These are phyloP conservation scores for Drosophila eohydei DNA, from an alignment of 2,888 invertebrate genomes.

Conservation along the genomic window DNA sequence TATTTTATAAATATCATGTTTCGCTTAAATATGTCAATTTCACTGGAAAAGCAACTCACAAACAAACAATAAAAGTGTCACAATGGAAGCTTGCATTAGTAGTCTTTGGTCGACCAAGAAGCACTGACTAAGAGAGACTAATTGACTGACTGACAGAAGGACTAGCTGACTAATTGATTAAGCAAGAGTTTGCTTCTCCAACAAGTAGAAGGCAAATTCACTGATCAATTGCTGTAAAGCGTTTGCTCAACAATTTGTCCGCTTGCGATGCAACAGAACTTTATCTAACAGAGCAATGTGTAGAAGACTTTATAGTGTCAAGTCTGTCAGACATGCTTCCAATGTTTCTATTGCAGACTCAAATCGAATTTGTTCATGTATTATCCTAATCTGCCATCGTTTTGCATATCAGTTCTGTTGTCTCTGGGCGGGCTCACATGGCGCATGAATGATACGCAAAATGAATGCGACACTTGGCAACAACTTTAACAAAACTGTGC, in stretches of 20 bases:
- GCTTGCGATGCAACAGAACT: neutral
- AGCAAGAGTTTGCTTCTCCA: neutral
- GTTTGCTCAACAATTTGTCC: neutral
- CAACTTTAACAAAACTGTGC: slow-evolving; percentile 18
- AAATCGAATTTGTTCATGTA: slow-evolving; percentile 28
- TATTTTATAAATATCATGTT: neutral
- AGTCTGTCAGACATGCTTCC: neutral
- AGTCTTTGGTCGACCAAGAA: neutral
- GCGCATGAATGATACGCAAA: slow-evolving; percentile 62
- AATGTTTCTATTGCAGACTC: neutral
- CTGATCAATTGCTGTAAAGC: neutral
- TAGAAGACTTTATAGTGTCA: neutral
- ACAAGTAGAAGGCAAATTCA: neutral
- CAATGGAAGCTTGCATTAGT: neutral
- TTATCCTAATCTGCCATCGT: slow-evolving; percentile 38
- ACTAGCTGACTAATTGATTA: neutral
- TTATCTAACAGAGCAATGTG: neutral
- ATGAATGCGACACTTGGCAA: slow-evolving; percentile 47
- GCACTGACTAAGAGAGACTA: neutral
- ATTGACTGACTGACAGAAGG: neutral
- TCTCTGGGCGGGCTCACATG: slow-evolving; percentile 32
- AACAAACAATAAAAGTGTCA: neutral
- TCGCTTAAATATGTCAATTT: no score
- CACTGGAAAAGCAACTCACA: neutral
- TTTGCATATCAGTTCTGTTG: slow-evolving; percentile 20